Conservation (phyloP, 2,888 invertebrate species). For the Plutella xylostella region DNA sequence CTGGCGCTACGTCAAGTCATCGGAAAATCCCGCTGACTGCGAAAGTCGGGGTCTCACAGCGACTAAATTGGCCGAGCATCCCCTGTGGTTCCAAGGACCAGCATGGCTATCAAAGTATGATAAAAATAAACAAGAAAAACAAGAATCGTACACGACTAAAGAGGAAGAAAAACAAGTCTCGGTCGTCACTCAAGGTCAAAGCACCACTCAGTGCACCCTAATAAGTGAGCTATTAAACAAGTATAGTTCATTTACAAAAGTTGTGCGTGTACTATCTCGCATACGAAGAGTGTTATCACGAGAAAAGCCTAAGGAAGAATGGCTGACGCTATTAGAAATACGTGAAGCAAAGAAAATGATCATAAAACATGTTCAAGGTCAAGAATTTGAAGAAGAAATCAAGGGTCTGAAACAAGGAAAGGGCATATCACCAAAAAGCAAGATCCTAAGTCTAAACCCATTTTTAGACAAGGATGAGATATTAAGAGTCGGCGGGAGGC, state of each 20-base stretch:
- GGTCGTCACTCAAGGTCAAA: no score
- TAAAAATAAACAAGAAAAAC: no score
- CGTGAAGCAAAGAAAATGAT: background rate
- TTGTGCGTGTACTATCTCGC: no score
- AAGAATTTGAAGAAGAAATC: conserved; percentile 3
- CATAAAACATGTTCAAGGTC: background rate
- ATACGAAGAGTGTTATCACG: no score
- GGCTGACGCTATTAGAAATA: background rate
- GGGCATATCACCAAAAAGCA: background rate
- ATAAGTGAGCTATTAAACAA: no score
- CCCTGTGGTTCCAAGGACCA: conserved; percentile 16
- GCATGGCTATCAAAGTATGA: conserved; percentile 1
- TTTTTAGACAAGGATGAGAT: conserved; percentile 2
- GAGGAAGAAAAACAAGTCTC: no score
- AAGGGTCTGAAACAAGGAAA: background rate
- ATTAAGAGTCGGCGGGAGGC: conserved; percentile 2
- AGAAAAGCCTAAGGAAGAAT: no score
- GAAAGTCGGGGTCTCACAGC: conserved; percentile 13
- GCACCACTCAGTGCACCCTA: no score
- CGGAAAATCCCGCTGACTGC: conserved; percentile 16
- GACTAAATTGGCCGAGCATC: conserved; percentile 7
- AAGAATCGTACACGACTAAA: no score
- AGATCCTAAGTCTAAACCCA: background rate
- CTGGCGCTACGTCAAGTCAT: conserved; percentile 15
- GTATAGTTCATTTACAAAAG: no score